Conservation (phyloP, 2,888 invertebrate species). For the Mallateleia sp. region DNA sequence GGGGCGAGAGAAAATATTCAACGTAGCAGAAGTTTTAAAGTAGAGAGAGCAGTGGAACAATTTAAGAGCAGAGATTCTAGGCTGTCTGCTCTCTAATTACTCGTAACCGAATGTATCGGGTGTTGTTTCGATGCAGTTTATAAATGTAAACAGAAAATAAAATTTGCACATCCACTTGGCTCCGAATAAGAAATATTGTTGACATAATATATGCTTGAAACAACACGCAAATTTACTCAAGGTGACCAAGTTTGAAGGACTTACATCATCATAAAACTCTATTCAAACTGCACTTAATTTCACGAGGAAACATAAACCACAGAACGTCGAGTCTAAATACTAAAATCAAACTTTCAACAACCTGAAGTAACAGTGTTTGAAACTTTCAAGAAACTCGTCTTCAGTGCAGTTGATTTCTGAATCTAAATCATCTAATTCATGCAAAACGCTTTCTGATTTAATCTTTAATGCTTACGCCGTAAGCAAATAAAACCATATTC, state of each 20-base stretch:
- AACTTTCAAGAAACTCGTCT: slow-evolving; percentile 56
- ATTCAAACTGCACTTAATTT: slow-evolving; percentile 62
- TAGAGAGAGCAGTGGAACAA: slow-evolving; percentile 53
- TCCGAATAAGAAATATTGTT: slow-evolving; percentile 2
- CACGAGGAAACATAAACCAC: slow-evolving; percentile 54
- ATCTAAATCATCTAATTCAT: slow-evolving; percentile 57
- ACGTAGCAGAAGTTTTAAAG: slow-evolving; percentile 68
- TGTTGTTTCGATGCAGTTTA: neutral
- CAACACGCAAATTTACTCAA: slow-evolving; percentile 45
- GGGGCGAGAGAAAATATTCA: slow-evolving; percentile 75
- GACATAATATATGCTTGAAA: slow-evolving; percentile 42
- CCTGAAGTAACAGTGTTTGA: slow-evolving; percentile 43
- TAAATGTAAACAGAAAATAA: slow-evolving; percentile 16
- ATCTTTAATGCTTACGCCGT: slow-evolving; percentile 12
- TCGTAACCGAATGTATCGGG: slow-evolving; percentile 13
- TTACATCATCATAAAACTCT: slow-evolving; percentile 65
- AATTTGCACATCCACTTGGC: slow-evolving; percentile 20
- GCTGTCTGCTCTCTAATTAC: slow-evolving; percentile 51
- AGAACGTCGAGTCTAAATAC: slow-evolving; percentile 57
- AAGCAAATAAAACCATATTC: slow-evolving; percentile 12
- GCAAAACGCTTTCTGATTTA: slow-evolving; percentile 45
- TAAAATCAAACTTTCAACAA: slow-evolving; percentile 65
- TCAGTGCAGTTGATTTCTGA: slow-evolving; percentile 32
- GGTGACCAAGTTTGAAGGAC: slow-evolving; percentile 63
- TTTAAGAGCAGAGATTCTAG: slow-evolving; percentile 35